Evolutionary conservation across 64 coral and sea anemone species (phyloP).

Genomic region (Stichodactyla helianthus): DNA sequence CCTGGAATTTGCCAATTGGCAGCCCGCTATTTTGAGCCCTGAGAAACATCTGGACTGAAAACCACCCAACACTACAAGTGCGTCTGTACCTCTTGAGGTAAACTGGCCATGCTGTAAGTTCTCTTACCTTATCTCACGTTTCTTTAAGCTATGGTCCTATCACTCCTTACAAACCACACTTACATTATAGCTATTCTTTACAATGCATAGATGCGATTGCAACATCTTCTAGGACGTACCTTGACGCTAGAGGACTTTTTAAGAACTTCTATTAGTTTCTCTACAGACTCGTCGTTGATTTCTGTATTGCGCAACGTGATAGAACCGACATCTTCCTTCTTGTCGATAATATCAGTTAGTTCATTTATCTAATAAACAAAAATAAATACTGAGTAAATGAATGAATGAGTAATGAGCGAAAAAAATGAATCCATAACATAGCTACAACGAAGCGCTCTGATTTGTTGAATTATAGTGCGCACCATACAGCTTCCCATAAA

Average conservation of each 20-base stretch:
- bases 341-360: conserved; percentile 53
- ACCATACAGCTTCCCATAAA: too few relatives aligned
- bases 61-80: too few relatives aligned
- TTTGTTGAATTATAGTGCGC: too few relatives aligned
- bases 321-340: conserved; percentile 60
- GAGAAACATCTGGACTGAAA: too few relatives aligned
- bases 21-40: too few relatives aligned
- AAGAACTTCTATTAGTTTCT: conserved; percentile 44
- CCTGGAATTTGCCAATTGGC: too few relatives aligned
- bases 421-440: too few relatives aligned
- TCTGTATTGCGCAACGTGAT: conserved; percentile 79
- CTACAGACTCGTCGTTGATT: conserved; percentile 43
- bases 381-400: neutral
- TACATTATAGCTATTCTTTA: neutral
- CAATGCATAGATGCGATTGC: neutral
- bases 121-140: neutral
- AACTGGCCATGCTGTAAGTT: neutral
- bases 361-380: conserved; percentile 64
- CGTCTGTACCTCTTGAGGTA: too few relatives aligned
- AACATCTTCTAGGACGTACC: conserved; percentile 23
- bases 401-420: neutral
- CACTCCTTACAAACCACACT: neutral
- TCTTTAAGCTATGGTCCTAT: neutral
- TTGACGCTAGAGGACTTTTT: conserved; percentile 52
- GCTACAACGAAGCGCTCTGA: too few relatives aligned